Conservation (phyloP, 2,113 vertebrate species). For the Melanotaenia duboulayi region DNA sequence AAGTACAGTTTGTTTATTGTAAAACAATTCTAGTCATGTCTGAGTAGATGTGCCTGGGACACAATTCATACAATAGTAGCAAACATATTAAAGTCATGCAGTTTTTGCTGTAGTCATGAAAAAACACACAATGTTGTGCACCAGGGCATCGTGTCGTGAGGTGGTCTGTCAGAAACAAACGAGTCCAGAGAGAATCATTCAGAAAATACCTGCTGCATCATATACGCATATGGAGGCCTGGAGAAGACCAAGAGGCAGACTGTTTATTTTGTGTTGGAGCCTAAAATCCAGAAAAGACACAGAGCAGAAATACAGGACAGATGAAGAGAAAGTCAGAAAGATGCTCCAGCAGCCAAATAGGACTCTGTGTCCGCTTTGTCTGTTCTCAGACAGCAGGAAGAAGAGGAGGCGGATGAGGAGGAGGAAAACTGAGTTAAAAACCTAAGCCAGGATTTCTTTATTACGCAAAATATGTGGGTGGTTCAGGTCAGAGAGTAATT, state of each 20-base stretch:
- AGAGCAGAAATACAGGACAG: slow-evolving; percentile 7
- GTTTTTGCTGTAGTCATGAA: too few relatives aligned
- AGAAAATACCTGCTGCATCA: slow-evolving; percentile 69
- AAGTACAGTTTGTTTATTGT: too few relatives aligned
- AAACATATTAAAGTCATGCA: too few relatives aligned
- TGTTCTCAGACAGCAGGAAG: slow-evolving; percentile 60
- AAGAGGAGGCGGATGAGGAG: slow-evolving; percentile 44
- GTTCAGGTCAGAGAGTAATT: slow-evolving; percentile 35
- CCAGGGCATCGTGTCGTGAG: too few relatives aligned
- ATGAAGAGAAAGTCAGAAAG: slow-evolving; percentile 20
- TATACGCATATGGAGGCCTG: slow-evolving; percentile 45
- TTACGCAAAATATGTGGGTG: slow-evolving; percentile 63
- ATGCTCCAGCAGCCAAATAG: slow-evolving; percentile 44
- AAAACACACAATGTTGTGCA: too few relatives aligned
- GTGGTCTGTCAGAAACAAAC: neutral
- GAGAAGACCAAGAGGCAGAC: slow-evolving; percentile 52
- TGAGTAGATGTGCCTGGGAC: too few relatives aligned
- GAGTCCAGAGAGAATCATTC: slow-evolving; percentile 46
- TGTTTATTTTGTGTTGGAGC: slow-evolving; percentile 60
- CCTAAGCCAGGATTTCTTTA: slow-evolving; percentile 46
- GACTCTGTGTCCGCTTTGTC: slow-evolving; percentile 53
- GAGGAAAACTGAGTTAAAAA: slow-evolving; percentile 40
- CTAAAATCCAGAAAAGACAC: slow-evolving; percentile 50
- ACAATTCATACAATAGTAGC: too few relatives aligned
- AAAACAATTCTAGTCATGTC: too few relatives aligned